These are phyloP conservation scores for Mamestra configurata DNA, from an alignment of 1,140 invertebrate genomes.

Conservation along the genomic window DNA sequence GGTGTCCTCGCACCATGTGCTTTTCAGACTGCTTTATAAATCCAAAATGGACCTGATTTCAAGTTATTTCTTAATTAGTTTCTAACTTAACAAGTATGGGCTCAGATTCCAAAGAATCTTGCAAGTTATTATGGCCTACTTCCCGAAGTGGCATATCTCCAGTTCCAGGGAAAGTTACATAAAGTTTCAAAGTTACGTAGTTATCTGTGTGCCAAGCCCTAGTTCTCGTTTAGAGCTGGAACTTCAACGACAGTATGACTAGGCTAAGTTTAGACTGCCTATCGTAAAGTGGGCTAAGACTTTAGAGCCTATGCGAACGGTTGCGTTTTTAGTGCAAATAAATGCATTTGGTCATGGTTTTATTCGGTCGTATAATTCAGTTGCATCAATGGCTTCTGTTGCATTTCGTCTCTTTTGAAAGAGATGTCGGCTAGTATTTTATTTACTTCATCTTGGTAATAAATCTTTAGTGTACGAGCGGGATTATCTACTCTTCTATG, in stretches of 20 bases:
- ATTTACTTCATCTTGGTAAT: not conserved
- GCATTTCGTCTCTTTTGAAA: not conserved
- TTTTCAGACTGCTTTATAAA: no score
- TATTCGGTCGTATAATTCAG: not conserved
- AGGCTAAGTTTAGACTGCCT: constrained; percentile 10
- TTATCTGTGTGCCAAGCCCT: constrained; percentile 31
- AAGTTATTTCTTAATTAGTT: not conserved
- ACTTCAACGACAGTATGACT: constrained; percentile 18
- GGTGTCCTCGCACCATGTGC: no score
- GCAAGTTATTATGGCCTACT: constrained; percentile 20
- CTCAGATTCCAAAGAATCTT: not conserved
- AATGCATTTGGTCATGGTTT: constrained; percentile 3
- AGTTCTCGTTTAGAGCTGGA: constrained; percentile 38
- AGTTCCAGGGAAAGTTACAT: constrained; percentile 2
- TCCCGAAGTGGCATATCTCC: constrained; percentile 11
- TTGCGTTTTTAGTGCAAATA: constrained; percentile 10
- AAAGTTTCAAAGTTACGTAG: constrained; percentile 27
- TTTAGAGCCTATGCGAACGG: not conserved
- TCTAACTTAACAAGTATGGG: not conserved
- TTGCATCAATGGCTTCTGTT: constrained; percentile 15
- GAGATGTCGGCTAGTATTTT: not conserved
- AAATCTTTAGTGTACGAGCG: constrained; percentile 1
- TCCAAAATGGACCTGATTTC: no score
- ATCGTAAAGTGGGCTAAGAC: constrained; percentile 2
- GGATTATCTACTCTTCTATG: not conserved